Evolutionary conservation across 1,140 invertebrate genomes (phyloP).

Genomic region (Pectinophora gossypiella): DNA sequence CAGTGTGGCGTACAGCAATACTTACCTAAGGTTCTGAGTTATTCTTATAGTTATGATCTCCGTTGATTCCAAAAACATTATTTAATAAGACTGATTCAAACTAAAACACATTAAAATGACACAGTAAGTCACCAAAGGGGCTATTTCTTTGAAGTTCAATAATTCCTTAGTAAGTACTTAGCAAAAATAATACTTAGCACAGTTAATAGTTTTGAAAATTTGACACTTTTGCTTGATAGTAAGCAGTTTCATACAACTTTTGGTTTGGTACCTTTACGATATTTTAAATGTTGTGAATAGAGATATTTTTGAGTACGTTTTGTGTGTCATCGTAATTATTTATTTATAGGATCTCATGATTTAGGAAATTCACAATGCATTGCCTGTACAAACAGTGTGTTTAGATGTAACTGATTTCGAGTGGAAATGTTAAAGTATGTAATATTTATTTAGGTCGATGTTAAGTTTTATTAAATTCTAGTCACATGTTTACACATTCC

Average conservation of each 20-base stretch:
- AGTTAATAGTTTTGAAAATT: too few species aligned
- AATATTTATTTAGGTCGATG: conserved; percentile 67
- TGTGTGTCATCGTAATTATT: conserved; percentile 26
- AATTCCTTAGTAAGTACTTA: too few species aligned
- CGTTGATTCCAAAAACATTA: conserved; percentile 47
- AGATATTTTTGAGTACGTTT: conserved; percentile 20
- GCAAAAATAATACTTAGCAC: too few species aligned
- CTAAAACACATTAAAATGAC: too few species aligned
- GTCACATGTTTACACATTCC: conserved; percentile 72
- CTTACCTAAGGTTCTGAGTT: not conserved
- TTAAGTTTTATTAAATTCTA: conserved; percentile 75
- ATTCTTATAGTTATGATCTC: conserved; percentile 41
- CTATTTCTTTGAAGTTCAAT: too few species aligned
- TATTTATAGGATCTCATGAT: conserved; percentile 57
- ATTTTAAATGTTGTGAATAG: conserved; percentile 10
- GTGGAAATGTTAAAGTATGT: conserved; percentile 59
- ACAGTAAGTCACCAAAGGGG: too few species aligned
- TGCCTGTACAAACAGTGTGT: conserved; percentile 33
- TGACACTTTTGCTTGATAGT: too few species aligned
- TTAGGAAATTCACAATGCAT: conserved; percentile 45
- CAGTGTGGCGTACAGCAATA: not conserved
- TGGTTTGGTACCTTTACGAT: not conserved
- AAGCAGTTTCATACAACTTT: too few species aligned
- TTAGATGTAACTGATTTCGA: conserved; percentile 38
- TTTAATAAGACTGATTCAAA: conserved; percentile 31